These are phyloP conservation scores for Odontamblyopus lacepedii DNA, from an alignment of 2,797 vertebrate species.

Conservation along the genomic window DNA sequence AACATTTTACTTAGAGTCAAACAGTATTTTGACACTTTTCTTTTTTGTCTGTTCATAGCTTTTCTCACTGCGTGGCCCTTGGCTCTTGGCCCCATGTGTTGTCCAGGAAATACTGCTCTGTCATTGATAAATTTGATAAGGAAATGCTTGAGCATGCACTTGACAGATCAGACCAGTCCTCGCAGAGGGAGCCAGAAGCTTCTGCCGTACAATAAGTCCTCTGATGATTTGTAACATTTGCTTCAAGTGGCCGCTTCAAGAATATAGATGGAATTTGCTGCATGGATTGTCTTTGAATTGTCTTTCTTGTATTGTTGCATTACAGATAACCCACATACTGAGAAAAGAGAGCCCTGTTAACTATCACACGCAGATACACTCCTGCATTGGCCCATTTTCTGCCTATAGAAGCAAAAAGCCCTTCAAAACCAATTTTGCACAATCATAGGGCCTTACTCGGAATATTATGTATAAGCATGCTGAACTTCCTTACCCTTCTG, in stretches of 20 bases:
- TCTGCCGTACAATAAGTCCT: slow-evolving; percentile 50
- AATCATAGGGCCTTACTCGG: too few relatives aligned
- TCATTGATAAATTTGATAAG: slow-evolving; percentile 73
- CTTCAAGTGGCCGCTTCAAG: slow-evolving; percentile 26
- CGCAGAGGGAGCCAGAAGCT: slow-evolving; percentile 51
- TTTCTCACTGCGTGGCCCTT: slow-evolving; percentile 30
- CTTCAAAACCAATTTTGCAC: neutral
- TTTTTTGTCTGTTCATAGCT: slow-evolving; percentile 15
- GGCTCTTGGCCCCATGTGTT: slow-evolving; percentile 37
- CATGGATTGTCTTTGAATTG: slow-evolving; percentile 23
- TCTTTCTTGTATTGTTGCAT: slow-evolving; percentile 18
- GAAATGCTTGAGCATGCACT: slow-evolving; percentile 73
- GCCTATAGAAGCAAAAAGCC: slow-evolving; percentile 20
- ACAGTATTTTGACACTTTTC: neutral
- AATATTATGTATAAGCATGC: neutral
- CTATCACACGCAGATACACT: slow-evolving; percentile 24
- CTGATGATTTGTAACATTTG: slow-evolving; percentile 52
- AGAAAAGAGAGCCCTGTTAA: slow-evolving; percentile 33
- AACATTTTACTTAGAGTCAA: neutral
- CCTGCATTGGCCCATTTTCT: neutral
- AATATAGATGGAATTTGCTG: slow-evolving; percentile 42
- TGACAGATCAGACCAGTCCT: slow-evolving; percentile 69
- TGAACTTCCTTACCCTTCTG: too few relatives aligned
- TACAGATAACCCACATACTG: slow-evolving; percentile 16
- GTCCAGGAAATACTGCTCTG: slow-evolving; percentile 54